Evolutionary conservation across 2,797 vertebrate species (phyloP).

Genomic region (Xerus rutilus): DNA sequence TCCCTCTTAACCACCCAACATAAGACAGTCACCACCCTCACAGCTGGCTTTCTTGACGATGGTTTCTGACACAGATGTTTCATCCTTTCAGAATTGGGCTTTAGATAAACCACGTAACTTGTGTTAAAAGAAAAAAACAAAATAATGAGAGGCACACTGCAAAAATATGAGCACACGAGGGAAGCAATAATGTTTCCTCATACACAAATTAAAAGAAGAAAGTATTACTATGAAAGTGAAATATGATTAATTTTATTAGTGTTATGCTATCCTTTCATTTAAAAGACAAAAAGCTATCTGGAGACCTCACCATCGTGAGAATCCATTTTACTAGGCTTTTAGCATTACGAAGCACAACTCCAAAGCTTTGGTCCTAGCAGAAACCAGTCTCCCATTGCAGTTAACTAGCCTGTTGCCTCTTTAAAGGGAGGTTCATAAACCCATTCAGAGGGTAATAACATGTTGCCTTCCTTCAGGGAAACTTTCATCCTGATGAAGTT

Average conservation of each 20-base stretch:
- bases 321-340: conserved; percentile 77
- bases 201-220: conserved; percentile 65
- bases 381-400: conserved; percentile 24
- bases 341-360: conserved; percentile 53
- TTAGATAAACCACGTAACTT: background rate
- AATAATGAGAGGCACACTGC: background rate
- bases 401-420: conserved; percentile 52
- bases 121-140: background rate
- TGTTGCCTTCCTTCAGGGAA: conserved; percentile 47
- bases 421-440: conserved; percentile 75
- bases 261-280: conserved; percentile 62
- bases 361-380: conserved; percentile 21
- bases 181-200: background rate
- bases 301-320: conserved; percentile 22
- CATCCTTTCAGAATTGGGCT: background rate
- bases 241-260: conserved; percentile 45
- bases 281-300: conserved; percentile 46
- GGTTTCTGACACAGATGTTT: conserved; percentile 2
- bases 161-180: background rate
- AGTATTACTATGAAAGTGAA: conserved; percentile 48
- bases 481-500: conserved; percentile 70
- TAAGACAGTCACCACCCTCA: background rate
- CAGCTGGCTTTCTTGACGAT: background rate
- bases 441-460: conserved; percentile 75
- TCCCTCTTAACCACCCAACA: background rate